phyloP scores from a whole-genome alignment of 2,888 invertebrate species.

The Daptonema setosum region DNA sequence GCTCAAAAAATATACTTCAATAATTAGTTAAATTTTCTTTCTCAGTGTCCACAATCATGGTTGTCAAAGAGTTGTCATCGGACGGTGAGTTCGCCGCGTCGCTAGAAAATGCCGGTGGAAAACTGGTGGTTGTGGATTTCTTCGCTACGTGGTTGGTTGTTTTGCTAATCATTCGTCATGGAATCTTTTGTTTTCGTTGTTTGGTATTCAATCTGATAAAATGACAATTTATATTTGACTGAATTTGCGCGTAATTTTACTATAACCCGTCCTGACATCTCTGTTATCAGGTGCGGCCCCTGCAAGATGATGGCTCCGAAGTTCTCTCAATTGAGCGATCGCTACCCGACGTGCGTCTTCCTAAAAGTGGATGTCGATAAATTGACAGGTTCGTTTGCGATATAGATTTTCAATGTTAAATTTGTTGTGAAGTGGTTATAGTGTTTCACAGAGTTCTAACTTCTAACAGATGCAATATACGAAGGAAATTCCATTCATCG shows the following conservation, averaged over 20 bases:
- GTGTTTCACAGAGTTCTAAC: too few relatives aligned
- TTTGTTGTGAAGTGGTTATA: not conserved
- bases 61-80: not conserved
- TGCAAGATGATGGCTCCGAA: slow-evolving; percentile 79
- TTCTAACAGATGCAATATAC: too few relatives aligned
- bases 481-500: too few relatives aligned
- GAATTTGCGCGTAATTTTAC: not conserved
- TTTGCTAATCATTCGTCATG: too few relatives aligned
- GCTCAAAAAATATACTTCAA: too few relatives aligned
- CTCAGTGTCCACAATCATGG: not conserved
- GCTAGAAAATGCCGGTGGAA: slow-evolving; percentile 11
- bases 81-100: slow-evolving; percentile 3
- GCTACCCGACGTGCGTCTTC: slow-evolving; percentile 69
- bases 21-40: too few relatives aligned
- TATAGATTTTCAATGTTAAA: not conserved
- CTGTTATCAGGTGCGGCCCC: slow-evolving; percentile 65
- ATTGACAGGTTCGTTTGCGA: slow-evolving; percentile 38
- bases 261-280: slow-evolving; percentile 1
- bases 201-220: too few relatives aligned
- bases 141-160: slow-evolving; percentile 21
- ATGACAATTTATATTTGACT: not conserved
- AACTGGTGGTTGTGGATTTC: slow-evolving; percentile 23
- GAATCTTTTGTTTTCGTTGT: too few relatives aligned
- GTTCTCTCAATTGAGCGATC: slow-evolving; percentile 63
- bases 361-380: slow-evolving; percentile 60